Conservation (phyloP, 1,140 invertebrate species). For the Glossosoma conforme region DNA sequence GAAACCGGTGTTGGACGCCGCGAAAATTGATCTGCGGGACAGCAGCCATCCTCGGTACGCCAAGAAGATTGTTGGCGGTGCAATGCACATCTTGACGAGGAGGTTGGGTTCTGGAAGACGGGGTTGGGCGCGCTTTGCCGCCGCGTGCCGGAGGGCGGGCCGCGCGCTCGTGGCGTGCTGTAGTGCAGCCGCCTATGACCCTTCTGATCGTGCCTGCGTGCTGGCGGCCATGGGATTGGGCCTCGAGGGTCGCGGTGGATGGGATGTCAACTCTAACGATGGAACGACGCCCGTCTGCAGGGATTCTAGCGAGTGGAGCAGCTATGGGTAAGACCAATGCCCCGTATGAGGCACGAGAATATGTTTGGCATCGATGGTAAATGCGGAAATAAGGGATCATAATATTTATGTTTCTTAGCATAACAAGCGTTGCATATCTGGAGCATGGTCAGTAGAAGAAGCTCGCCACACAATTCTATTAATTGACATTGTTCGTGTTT, state of each 20-base stretch:
- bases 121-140: slow-evolving; percentile 29
- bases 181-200: slow-evolving; percentile 37
- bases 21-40: no score
- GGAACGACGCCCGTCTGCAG: neutral
- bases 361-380: no score
- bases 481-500: no score
- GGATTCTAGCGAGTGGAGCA: neutral
- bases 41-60: no score
- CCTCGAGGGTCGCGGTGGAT: neutral
- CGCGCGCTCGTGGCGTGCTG: slow-evolving; percentile 36
- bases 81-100: slow-evolving; percentile 26
- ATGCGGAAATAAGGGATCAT: no score
- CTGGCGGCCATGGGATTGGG: slow-evolving; percentile 35
- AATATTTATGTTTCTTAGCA: no score
- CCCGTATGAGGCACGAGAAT: no score
- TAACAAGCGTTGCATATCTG: no score
- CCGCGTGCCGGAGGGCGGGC: slow-evolving; percentile 32
- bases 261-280: neutral
- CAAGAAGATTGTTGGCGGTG: neutral
- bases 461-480: no score
- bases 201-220: slow-evolving; percentile 35
- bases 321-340: neutral
- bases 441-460: no score
- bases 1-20: no score
- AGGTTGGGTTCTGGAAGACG: slow-evolving; percentile 3